These are phyloP conservation scores for Callosobruchus maculatus DNA, from an alignment of 2,888 invertebrate species.

Conservation along the genomic window DNA sequence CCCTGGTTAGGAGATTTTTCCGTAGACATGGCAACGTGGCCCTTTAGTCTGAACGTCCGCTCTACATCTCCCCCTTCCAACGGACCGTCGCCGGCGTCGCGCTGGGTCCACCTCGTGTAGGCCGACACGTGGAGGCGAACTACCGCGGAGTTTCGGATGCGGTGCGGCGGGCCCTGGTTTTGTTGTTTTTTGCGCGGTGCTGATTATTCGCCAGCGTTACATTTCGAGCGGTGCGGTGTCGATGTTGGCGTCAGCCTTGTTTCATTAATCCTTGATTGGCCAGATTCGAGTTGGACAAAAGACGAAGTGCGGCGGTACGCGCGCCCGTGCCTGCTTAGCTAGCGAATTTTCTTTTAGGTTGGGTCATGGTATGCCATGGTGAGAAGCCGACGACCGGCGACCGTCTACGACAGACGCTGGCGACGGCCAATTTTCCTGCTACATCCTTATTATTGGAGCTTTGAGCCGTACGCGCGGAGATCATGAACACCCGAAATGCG, in stretches of 20 bases:
- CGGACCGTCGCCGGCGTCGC: slow-evolving; percentile 50
- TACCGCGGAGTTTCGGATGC: slow-evolving; percentile 50
- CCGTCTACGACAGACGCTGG: neutral
- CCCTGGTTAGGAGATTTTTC: neutral
- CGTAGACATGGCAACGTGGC: slow-evolving; percentile 12
- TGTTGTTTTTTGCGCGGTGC: neutral
- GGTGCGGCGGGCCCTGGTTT: slow-evolving; percentile 49
- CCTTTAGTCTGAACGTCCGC: slow-evolving; percentile 43
- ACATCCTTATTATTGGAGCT: slow-evolving; percentile 6
- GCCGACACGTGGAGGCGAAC: slow-evolving; percentile 53
- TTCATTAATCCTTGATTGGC: neutral
- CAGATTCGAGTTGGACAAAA: neutral
- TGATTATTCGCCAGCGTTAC: neutral
- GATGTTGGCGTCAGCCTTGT: neutral
- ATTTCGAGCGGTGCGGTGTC: neutral
- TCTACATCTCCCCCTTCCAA: slow-evolving; percentile 55
- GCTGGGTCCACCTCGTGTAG: slow-evolving; percentile 58
- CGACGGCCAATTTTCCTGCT: slow-evolving; percentile 3
- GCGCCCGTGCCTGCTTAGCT: slow-evolving; percentile 6
- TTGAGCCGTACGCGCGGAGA: too few relatives aligned
- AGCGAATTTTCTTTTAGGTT: slow-evolving; percentile 22
- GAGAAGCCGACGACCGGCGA: neutral
- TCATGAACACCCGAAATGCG: too few relatives aligned
- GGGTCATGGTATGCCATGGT: slow-evolving; percentile 23
- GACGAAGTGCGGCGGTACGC: neutral